phyloP scores from a whole-genome alignment of 2,113 vertebrate genomes.

The Heterochromis multidens region DNA sequence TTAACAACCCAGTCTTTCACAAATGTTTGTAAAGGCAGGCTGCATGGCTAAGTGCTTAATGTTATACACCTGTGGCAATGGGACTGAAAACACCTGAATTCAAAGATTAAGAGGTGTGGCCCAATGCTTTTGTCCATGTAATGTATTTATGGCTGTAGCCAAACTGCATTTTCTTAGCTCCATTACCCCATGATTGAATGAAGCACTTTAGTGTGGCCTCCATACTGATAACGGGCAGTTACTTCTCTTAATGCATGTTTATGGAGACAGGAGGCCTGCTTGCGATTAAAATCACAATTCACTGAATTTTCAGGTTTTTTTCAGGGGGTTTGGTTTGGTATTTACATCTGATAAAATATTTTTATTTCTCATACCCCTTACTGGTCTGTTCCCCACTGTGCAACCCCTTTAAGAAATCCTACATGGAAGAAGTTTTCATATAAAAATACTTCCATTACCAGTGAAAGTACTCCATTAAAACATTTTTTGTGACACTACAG shows the following conservation, averaged over 20 bases:
- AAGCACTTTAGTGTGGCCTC: neutral
- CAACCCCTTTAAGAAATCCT: neutral
- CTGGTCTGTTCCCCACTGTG: neutral
- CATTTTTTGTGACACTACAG: neutral
- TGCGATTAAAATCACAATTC: neutral
- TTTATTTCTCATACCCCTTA: neutral
- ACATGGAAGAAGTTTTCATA: neutral
- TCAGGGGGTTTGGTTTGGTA: neutral
- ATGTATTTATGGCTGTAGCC: neutral
- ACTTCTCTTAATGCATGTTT: neutral
- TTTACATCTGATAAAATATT: neutral
- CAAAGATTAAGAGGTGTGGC: neutral
- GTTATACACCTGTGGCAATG: neutral
- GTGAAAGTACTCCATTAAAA: neutral
- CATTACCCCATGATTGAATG: neutral
- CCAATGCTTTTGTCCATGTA: neutral
- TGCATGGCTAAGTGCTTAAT: neutral
- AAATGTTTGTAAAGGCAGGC: rapidly evolving
- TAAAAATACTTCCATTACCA: neutral
- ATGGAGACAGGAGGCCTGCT: neutral
- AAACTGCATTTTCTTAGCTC: neutral
- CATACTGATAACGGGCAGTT: neutral
- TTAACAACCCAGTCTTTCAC: neutral
- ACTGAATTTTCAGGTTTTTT: rapidly evolving
- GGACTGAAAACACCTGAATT: neutral